Base-by-base conservation (phyloP, 2,888 invertebrate genomes). In the Glomeris marginata region DNA sequence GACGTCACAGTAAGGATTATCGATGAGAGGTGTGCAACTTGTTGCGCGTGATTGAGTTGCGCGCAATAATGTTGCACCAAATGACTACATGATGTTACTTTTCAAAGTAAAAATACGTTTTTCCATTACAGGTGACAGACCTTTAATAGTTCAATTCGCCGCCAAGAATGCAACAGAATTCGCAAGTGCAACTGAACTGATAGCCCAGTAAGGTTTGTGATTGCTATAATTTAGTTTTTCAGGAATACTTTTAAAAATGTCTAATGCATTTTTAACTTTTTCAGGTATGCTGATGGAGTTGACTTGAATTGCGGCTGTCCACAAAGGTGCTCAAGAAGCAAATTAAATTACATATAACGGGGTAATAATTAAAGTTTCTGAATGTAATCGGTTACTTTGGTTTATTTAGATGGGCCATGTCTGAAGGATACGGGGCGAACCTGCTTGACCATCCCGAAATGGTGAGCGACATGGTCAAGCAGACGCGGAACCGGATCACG, bases 271-370 rank as follows among this genome's bases (percentile, higher is more conserved):
- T 50, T 49, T 42, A 41, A 49, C 48, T 50, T 52, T 58, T 61
- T 5, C 59, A 81, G 81, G 13, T 84, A 81, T 70, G 78, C 83
- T 49, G 82, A 86, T 72, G 97, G 97, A 5, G 82, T 94, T 2
- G 97, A 97, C 70, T 70, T 97, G 35, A 97, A 97, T 65, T 97
- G 97, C 72, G 97, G 97, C 0, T 97, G 97, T 60, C 97, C 97
- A 1, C 97, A 97, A 68, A 73, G 79, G 57, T 95, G 94, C 20
- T 34, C 28, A 61, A 47, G 60, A 13, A 20, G 20, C n/a, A 41
- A n/a, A 42, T 18, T 38, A n/a, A 11, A 47, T n/a, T 36, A 6
- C n/a, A 44, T 18, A 47, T 2, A 44, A 42, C 13, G 11, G 22
- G 21, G 18, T 47, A 33, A 15, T 11, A 36, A 13, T 13, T 48